Conservation (phyloP, 2,113 vertebrate species). For the Callaeas wilsoni region DNA sequence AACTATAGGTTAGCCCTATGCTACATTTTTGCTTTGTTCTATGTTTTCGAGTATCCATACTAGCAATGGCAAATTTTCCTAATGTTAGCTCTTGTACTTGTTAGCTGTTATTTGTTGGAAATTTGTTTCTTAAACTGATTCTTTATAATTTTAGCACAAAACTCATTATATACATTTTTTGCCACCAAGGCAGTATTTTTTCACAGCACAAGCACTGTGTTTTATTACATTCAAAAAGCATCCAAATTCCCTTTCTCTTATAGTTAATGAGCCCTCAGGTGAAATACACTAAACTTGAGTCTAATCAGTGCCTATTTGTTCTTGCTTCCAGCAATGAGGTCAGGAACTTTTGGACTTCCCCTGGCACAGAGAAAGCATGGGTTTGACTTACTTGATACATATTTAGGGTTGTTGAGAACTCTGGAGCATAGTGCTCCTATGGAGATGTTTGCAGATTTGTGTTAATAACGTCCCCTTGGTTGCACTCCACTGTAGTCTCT, state of each 20-base stretch:
- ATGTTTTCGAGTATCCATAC: neutral
- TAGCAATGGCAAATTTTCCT: neutral
- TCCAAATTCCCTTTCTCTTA: constrained; percentile 55
- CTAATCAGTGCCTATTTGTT: constrained; percentile 65
- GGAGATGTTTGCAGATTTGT: constrained; percentile 41
- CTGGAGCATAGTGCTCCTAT: constrained; percentile 41
- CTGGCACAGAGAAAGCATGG: constrained; percentile 13
- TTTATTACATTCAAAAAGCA: constrained; percentile 53
- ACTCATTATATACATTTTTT: constrained; percentile 56
- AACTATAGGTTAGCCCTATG: neutral
- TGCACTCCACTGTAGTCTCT: neutral
- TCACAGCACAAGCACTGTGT: constrained; percentile 30
- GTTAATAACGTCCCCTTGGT: constrained; percentile 47
- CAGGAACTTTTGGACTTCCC: constrained; percentile 60
- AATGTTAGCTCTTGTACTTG: neutral
- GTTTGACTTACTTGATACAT: constrained; percentile 37
- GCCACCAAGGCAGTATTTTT: constrained; percentile 60
- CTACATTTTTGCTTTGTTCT: neutral
- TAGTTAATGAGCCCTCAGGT: constrained; percentile 61
- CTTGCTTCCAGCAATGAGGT: constrained; percentile 59
- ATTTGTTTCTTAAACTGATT: constrained; percentile 24
- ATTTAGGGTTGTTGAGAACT: constrained; percentile 40
- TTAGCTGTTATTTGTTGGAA: constrained; percentile 24
- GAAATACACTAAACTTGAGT: constrained; percentile 49
- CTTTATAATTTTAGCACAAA: constrained; percentile 36